Evolutionary conservation across 92 coral and sea anemone genomes (phyloP).

Genomic region (Phenganax subtilis): DNA sequence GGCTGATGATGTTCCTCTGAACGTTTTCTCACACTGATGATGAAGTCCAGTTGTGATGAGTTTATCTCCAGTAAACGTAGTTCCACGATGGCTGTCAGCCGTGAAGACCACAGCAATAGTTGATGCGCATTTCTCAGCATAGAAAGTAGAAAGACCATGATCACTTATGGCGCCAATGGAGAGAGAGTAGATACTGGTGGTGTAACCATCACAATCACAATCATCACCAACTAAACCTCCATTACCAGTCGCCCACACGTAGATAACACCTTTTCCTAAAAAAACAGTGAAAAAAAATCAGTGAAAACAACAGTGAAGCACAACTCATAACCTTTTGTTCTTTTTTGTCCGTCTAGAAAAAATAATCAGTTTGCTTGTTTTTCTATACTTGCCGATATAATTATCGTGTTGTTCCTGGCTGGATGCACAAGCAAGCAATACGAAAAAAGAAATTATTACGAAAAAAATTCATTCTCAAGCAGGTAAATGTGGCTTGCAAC

Average conservation of each 20-base stretch:
- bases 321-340: too few species aligned
- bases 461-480: too few species aligned
- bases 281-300: constrained; percentile 3
- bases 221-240: constrained; percentile 92
- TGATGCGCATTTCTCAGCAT: constrained; percentile 87
- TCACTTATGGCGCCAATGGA: constrained; percentile 94
- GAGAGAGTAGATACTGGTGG: constrained; percentile 82
- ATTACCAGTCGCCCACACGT: constrained; percentile 96
- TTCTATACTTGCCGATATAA: too few species aligned
- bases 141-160: constrained; percentile 86
- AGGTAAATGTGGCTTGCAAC: too few species aligned
- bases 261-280: constrained; percentile 74
- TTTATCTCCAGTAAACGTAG: constrained; percentile 55
- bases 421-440: too few species aligned
- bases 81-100: constrained; percentile 79
- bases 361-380: too few species aligned
- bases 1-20: constrained; percentile 92
- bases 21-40: constrained; percentile 70
- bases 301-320: neutral
- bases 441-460: too few species aligned
- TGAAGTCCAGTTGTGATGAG: constrained; percentile 86
- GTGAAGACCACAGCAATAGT: constrained; percentile 91
- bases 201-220: constrained; percentile 86
- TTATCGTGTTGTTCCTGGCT: too few species aligned
- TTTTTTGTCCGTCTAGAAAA: too few species aligned